Base-by-base conservation (phyloP, 2,888 invertebrate species). In the Anthrax anthrax region DNA sequence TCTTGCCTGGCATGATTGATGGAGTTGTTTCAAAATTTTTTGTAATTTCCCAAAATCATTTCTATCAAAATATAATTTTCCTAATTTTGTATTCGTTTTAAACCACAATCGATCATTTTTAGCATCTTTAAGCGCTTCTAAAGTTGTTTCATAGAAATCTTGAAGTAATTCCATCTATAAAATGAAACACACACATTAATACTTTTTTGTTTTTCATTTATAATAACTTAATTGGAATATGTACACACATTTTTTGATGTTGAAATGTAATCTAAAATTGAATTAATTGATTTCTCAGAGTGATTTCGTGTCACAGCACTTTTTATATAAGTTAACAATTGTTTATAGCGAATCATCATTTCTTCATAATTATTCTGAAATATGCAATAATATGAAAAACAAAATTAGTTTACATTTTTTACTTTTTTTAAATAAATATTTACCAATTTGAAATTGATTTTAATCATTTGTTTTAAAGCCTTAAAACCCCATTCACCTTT, bases 401-500 rank as follows among this genome's bases (percentile, higher is more conserved):
- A n/a, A n/a, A n/a, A n/a, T n/a, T n/a, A n/a, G n/a, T n/a, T n/a
- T n/a, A n/a, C n/a, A n/a, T n/a, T n/a, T n/a, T n/a, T 39, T 39
- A 3, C 17, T 19, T 19, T 9, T 10, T 4, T 13, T 13, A 13
- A 14, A 13, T 19, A 9, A 17, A 16, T 56, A 64, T 75, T 70
- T 66, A 91, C 92, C 77, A 96, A 70, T 76, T 90, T 90, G 68
- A 98, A 98, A 68, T 96, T 95, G 50, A 99, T 97, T 72, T 98
- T 98, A 42, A 98, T 96, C 97, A 99, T 99, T 70, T 98, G 98
- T 66, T 98, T 98, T 16, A 99, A 76, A 1, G 98, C 97, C 68
- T 97, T 99, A 67, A 98, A 98, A 1, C 98, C 98, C 98, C 98
- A 98, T 74, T 98, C 98, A 46, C 97, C 97, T 67, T 98, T 98